phyloP scores from a whole-genome alignment of 2,888 invertebrate genomes.

The Gari tellinella region DNA sequence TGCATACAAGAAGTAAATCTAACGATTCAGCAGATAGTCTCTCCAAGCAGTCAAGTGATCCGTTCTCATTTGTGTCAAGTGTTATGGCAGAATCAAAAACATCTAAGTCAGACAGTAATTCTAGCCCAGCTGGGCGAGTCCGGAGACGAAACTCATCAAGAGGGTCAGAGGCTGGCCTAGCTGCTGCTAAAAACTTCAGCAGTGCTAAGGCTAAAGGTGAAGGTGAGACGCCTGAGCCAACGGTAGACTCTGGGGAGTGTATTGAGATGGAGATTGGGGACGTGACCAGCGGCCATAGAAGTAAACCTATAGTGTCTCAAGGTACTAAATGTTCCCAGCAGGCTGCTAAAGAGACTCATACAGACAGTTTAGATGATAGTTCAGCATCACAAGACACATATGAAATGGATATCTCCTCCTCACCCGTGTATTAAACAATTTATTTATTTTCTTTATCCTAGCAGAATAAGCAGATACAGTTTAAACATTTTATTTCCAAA shows the following conservation, averaged over 20 bases:
- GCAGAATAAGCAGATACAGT: no score
- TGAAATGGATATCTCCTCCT: conserved; percentile 53
- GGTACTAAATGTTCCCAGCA: conserved; percentile 22
- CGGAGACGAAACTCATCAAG: conserved; percentile 6
- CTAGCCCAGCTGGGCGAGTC: neutral
- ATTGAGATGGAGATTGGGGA: conserved; percentile 14
- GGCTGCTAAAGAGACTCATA: conserved; percentile 1
- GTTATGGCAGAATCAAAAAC: conserved; percentile 29
- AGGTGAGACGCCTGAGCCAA: neutral
- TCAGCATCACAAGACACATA: conserved; percentile 39
- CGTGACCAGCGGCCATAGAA: neutral
- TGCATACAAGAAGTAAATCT: conserved; percentile 20
- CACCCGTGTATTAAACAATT: conserved; percentile 42
- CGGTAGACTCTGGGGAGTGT: neutral
- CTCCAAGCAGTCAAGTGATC: conserved; percentile 16
- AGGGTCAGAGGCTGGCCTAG: conserved; percentile 8
- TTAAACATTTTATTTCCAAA: no score
- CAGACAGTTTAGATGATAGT: conserved; percentile 6
- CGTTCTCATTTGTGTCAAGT: conserved; percentile 43
- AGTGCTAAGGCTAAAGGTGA: conserved; percentile 3
- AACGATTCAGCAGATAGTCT: conserved; percentile 8
- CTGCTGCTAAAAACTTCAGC: conserved; percentile 5
- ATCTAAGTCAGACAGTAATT: no score
- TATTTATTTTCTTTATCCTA: no score
- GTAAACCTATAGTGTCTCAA: conserved; percentile 1